phyloP scores from a whole-genome alignment of 2,888 invertebrate genomes.

The Drosophila nigritarsus region DNA sequence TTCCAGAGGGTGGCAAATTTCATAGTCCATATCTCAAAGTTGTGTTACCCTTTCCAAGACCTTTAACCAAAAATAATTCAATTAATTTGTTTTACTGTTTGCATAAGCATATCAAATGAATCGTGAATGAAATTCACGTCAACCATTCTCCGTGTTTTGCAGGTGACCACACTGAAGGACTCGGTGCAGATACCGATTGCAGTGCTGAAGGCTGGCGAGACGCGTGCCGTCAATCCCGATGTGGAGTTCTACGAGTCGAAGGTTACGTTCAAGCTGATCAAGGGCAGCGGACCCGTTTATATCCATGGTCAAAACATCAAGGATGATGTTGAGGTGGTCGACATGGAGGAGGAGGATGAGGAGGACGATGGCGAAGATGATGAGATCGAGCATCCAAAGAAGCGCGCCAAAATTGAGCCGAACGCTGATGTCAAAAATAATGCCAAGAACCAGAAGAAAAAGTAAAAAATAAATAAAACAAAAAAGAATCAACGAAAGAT shows the following conservation, averaged over 20 bases:
- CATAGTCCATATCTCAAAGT: not conserved
- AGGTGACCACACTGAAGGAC: constrained; percentile 86
- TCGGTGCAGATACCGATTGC: constrained; percentile 93
- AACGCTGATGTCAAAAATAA: constrained; percentile 89
- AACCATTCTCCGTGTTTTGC: not conserved
- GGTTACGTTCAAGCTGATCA: constrained; percentile 92
- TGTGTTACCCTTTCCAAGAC: not conserved
- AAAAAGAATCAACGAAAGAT: constrained; percentile 14
- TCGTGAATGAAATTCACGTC: not conserved
- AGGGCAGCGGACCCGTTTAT: constrained; percentile 92
- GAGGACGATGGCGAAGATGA: constrained; percentile 88
- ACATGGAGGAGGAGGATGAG: constrained; percentile 92
- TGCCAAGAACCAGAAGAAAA: constrained; percentile 91
- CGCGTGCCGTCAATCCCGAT: constrained; percentile 91
- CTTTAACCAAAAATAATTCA: not conserved
- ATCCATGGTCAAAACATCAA: constrained; percentile 94
- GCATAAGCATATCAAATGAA: not conserved
- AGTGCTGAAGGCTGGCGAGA: constrained; percentile 91
- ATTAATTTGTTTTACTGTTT: not conserved
- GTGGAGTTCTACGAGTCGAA: constrained; percentile 95
- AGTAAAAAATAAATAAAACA: constrained; percentile 73
- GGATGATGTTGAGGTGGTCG: constrained; percentile 93
- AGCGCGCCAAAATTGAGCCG: constrained; percentile 91
- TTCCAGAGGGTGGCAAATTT: no score
- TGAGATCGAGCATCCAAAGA: constrained; percentile 92